These are phyloP conservation scores for Leucosticte australis DNA, from an alignment of 2,113 vertebrate species.

Conservation along the genomic window DNA sequence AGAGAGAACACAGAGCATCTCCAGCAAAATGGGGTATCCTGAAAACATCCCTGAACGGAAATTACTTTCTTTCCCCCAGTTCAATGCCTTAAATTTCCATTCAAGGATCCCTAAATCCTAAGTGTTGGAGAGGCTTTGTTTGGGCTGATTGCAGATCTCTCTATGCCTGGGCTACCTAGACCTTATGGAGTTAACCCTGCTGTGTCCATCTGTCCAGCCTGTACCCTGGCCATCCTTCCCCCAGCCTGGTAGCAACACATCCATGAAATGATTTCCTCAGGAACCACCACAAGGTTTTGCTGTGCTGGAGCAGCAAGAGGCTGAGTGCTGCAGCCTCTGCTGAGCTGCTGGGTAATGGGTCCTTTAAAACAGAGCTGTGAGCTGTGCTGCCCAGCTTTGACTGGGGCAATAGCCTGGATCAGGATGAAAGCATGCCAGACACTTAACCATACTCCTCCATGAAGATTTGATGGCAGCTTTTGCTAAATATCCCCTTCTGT, in stretches of 20 bases:
- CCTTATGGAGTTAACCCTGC: not conserved
- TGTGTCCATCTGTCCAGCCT: accelerated
- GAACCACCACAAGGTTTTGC: not conserved
- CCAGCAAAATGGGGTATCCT: not conserved
- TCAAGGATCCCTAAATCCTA: not conserved
- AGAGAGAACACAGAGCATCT: not conserved
- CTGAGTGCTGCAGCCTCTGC: not conserved
- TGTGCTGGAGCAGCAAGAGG: not conserved
- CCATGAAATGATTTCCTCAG: not conserved
- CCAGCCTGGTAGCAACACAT: not conserved
- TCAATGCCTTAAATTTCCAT: not conserved
- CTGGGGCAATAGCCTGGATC: not conserved
- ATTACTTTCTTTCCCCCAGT: accelerated
- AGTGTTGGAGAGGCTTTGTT: not conserved
- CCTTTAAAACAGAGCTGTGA: not conserved
- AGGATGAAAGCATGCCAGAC: not conserved
- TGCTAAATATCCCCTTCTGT: not conserved
- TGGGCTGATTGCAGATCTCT: not conserved
- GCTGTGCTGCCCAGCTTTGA: not conserved
- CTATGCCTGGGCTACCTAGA: not conserved
- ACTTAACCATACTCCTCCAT: not conserved
- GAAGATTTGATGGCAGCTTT: not conserved
- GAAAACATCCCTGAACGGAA: not conserved
- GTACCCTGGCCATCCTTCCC: not conserved
- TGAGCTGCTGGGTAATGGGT: not conserved